phyloP scores from a whole-genome alignment of 1,140 invertebrate genomes.

The Heliconius congener region DNA sequence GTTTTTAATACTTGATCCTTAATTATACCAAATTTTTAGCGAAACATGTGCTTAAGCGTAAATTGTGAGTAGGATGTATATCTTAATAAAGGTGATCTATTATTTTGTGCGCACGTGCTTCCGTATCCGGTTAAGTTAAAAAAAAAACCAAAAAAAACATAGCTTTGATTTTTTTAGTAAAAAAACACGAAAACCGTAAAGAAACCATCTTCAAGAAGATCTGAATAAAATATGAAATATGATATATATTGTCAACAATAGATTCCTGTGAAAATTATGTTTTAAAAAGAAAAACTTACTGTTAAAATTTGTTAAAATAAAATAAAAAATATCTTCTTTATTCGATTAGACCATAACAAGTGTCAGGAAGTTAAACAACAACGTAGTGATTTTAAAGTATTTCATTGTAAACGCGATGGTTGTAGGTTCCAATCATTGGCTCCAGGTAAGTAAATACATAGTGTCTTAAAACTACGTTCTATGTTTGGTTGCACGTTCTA shows the following conservation, averaged over 20 bases:
- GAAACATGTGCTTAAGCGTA: background rate
- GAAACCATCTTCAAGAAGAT: no score
- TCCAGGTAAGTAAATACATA: background rate
- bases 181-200: no score
- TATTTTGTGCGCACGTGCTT: slow-evolving; percentile 22
- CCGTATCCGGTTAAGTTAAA: slow-evolving; percentile 14
- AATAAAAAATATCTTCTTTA: no score
- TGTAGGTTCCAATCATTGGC: background rate
- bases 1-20: no score
- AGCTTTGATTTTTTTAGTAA: background rate
- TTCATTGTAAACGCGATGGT: background rate
- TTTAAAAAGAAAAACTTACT: no score
- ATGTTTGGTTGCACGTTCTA: background rate
- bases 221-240: no score
- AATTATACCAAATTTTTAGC: background rate
- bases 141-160: background rate
- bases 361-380: no score
- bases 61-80: background rate
- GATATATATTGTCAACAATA: no score
- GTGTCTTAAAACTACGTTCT: background rate
- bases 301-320: no score
- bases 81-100: slow-evolving; percentile 1
- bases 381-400: no score
- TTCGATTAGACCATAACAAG: no score
- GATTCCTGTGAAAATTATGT: no score